Conservation (phyloP, 64 coral and sea anemone genomes). For the Acropora yongei region DNA sequence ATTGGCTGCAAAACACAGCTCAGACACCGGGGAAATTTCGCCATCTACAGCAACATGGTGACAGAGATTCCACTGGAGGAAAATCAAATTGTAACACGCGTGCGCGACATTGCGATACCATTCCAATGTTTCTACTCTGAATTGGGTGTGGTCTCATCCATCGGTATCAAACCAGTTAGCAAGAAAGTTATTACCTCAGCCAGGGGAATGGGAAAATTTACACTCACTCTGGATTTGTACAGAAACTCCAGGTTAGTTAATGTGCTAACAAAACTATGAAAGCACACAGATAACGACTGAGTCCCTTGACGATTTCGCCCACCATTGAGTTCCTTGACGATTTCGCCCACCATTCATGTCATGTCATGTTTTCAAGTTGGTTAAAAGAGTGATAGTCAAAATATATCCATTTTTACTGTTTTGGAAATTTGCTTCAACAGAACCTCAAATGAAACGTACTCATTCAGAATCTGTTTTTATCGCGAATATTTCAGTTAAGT, state of each 20-base stretch:
- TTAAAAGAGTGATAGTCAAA: no score
- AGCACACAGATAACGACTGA: no score
- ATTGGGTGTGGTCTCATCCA: slow-evolving; percentile 47
- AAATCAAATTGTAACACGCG: slow-evolving; percentile 36
- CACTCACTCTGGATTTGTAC: slow-evolving; percentile 15
- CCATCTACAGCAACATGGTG: slow-evolving; percentile 89
- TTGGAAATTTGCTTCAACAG: no score
- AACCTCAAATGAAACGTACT: no score
- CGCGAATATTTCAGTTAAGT: no score
- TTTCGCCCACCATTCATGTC: no score
- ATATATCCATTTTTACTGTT: no score
- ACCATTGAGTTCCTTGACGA: no score
- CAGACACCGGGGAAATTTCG: slow-evolving; percentile 61
- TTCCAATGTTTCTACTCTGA: slow-evolving; percentile 62
- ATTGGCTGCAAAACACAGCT: slow-evolving; percentile 71
- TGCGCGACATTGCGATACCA: slow-evolving; percentile 38
- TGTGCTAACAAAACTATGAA: no score
- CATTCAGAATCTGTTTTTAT: no score
- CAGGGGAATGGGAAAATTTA: slow-evolving; percentile 23
- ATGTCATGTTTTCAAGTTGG: no score
- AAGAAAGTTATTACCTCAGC: slow-evolving; percentile 28
- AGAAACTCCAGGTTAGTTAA: neutral
- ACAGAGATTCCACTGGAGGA: slow-evolving; percentile 4
- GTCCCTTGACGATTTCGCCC: no score
- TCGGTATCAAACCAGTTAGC: slow-evolving; percentile 17